These are phyloP conservation scores for Tridacna gigas DNA, from an alignment of 2,888 invertebrate species.

Conservation along the genomic window DNA sequence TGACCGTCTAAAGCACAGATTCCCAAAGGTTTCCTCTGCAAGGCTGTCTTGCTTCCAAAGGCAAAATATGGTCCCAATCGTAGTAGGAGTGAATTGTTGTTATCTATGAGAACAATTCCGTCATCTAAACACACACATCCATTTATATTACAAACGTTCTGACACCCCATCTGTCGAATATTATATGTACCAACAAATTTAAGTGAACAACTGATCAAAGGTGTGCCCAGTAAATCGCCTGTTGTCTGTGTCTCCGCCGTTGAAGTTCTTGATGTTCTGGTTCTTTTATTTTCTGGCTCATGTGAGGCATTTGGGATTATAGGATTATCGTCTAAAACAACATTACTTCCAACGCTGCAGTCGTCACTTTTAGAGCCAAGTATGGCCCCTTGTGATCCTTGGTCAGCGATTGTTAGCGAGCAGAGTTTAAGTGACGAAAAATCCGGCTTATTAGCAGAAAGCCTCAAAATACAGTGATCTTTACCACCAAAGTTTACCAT, in stretches of 20 bases:
- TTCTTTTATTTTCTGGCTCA: neutral
- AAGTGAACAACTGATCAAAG: neutral
- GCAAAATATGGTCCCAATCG: neutral
- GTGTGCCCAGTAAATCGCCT: neutral
- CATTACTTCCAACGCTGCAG: neutral
- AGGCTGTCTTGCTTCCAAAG: neutral
- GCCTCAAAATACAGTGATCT: too few species aligned
- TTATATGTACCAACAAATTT: neutral
- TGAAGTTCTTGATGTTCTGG: too few species aligned
- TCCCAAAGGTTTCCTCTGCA: neutral
- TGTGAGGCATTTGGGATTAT: neutral
- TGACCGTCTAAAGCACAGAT: neutral
- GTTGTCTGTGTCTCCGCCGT: neutral
- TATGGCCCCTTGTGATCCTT: too few species aligned
- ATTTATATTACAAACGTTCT: neutral
- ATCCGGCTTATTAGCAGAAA: too few species aligned
- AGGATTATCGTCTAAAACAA: neutral
- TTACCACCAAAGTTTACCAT: neutral
- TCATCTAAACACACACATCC: neutral
- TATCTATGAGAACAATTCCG: conserved; percentile 1
- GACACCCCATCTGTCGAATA: neutral
- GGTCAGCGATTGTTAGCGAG: neutral
- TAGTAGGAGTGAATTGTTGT: neutral
- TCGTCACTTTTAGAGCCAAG: neutral
- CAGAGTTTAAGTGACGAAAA: neutral